Conservation (phyloP, 1,140 invertebrate genomes). For the Lasioglossum albipes region DNA sequence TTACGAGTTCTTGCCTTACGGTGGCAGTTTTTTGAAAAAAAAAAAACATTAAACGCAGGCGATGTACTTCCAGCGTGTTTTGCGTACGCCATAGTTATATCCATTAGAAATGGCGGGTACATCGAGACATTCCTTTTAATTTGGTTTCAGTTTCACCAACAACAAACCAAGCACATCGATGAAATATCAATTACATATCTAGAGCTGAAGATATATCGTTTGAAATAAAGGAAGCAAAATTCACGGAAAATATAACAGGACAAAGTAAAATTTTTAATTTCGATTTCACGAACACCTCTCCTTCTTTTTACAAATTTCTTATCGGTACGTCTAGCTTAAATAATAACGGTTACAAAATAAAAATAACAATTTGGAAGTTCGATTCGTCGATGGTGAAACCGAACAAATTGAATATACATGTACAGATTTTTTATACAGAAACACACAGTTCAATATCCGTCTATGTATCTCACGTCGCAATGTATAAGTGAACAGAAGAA, state of each 20-base stretch:
- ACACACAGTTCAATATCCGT: conserved; percentile 66
- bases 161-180: conserved; percentile 13
- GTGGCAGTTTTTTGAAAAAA: conserved; percentile 58
- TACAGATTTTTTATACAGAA: conserved; percentile 8
- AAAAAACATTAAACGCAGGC: conserved; percentile 4
- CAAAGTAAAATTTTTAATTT: background rate
- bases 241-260: background rate
- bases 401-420: background rate
- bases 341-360: background rate
- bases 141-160: conserved; percentile 31
- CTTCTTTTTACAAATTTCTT: background rate
- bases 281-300: background rate
- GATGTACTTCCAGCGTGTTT: background rate
- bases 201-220: background rate
- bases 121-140: background rate
- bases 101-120: background rate
- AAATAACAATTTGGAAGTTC: background rate
- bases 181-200: background rate
- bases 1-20: conserved; percentile 19
- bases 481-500: conserved; percentile 62
- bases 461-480: conserved; percentile 73
- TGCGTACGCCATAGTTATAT: conserved; percentile 6
- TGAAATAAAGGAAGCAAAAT: background rate
- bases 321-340: background rate
- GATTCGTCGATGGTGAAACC: conserved; percentile 41